A percentile compares a stretch with the other conserved stretches of the same genome.
These are phyloP conservation scores for Micrasema minimum DNA, from an alignment of 1,140 invertebrate genomes.

Conservation along the genomic window DNA sequence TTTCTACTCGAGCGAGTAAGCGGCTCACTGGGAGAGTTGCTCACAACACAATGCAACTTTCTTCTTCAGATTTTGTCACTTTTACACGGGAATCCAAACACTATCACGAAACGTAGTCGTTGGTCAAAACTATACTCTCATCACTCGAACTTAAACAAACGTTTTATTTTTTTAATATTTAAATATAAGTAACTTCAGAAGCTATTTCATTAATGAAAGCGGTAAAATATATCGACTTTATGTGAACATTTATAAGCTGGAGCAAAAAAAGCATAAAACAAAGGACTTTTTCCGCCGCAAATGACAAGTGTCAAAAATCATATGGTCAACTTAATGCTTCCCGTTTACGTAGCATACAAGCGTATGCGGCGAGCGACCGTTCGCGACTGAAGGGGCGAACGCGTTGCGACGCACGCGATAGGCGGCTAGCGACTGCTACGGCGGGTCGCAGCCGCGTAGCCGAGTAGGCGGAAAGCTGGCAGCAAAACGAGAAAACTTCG, in stretches of 20 bases:
- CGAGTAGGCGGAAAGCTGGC: slow-evolving; percentile 6
- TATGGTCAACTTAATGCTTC: slow-evolving; percentile 21
- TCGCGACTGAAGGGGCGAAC: slow-evolving; percentile 32
- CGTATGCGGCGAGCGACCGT: slow-evolving; percentile 33
- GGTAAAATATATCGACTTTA: not conserved
- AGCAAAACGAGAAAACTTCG: not conserved
- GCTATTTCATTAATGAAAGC: slow-evolving; percentile 14
- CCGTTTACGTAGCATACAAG: slow-evolving; percentile 13
- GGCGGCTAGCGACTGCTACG: slow-evolving; percentile 35
- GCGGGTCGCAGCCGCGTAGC: slow-evolving; percentile 7
- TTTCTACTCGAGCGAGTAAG: slow-evolving; percentile 32
- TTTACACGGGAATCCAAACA: not conserved
- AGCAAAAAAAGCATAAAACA: slow-evolving; percentile 20
- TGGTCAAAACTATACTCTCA: slow-evolving; percentile 12
- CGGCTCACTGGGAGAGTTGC: slow-evolving; percentile 23
- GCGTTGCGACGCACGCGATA: slow-evolving; percentile 24
- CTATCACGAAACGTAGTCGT: slow-evolving; percentile 15
- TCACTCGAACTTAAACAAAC: slow-evolving; percentile 23
- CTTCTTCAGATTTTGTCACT: slow-evolving; percentile 25
- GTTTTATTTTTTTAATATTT: not conserved
- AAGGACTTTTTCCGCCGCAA: slow-evolving; percentile 8
- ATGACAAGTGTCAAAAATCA: slow-evolving; percentile 38
- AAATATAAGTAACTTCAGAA: not conserved
- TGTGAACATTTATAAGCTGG: slow-evolving; percentile 22
- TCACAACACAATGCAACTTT: slow-evolving; percentile 29